Percentiles rank a stretch among this genome's conserved stretches.
Conservation (phyloP, 2,113 vertebrate species). For the Nematolebias whitei region DNA sequence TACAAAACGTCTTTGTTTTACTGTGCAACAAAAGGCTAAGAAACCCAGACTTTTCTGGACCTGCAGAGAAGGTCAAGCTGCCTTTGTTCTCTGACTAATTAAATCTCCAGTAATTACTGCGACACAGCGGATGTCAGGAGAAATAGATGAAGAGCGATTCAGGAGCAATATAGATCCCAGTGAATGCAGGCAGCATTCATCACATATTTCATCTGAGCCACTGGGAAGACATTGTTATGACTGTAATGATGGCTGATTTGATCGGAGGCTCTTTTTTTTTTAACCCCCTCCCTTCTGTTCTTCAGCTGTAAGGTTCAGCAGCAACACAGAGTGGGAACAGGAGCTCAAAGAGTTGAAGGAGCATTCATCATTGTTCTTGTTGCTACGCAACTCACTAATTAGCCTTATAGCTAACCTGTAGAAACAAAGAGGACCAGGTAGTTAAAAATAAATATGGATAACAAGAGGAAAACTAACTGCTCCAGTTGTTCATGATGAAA, state of each 20-base stretch:
- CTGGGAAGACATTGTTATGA: slow-evolving; percentile 5
- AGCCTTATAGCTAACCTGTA: slow-evolving; percentile 45
- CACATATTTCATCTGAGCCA: slow-evolving; percentile 18
- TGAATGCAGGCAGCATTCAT: slow-evolving; percentile 28
- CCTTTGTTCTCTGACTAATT: slow-evolving; percentile 71
- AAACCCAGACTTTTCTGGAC: slow-evolving; percentile 20
- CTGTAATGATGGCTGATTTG: slow-evolving; percentile 26
- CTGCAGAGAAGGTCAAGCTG: slow-evolving; percentile 51
- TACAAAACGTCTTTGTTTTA: slow-evolving; percentile 6
- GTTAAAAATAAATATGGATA: slow-evolving; percentile 49
- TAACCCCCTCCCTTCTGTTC: background rate
- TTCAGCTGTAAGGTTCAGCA: slow-evolving; percentile 26
- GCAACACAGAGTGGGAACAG: slow-evolving; percentile 35
- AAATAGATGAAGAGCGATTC: slow-evolving; percentile 41
- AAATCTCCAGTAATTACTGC: slow-evolving; percentile 63
- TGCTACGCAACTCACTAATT: slow-evolving; percentile 68
- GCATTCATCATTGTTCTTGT: slow-evolving; percentile 57
- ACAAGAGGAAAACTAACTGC: slow-evolving; percentile 32
- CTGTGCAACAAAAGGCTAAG: slow-evolving; percentile 11
- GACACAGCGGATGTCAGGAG: slow-evolving; percentile 42
- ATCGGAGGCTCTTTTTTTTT: background rate
- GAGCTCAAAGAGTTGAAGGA: slow-evolving; percentile 40
- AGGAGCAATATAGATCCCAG: slow-evolving; percentile 25
- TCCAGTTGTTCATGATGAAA: slow-evolving; percentile 22
- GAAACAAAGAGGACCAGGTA: slow-evolving; percentile 47